Base-by-base conservation (phyloP, 2,113 vertebrate genomes). In the Benitochromis conjunctus region DNA sequence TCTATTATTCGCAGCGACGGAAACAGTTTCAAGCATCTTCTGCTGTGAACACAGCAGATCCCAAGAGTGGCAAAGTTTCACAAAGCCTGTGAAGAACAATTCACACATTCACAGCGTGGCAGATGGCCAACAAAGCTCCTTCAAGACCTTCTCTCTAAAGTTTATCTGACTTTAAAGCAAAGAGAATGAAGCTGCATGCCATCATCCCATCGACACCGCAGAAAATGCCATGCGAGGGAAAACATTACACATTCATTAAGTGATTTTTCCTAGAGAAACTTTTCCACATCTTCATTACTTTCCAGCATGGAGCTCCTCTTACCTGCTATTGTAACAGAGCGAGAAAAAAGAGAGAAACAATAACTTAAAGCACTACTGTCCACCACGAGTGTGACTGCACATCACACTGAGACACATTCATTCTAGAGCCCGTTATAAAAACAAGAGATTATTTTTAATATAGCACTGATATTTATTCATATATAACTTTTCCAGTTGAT, bases 271-370 rank as follows among this genome's bases (percentile, higher is more conserved):
- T 19, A 51, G 43, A 74, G 24, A 19, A 91, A 66, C 66, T 86
- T 95, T 95, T 91, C 91, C 90, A 53, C 87, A 29, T 76, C 86
- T 92, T 93, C 83, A 90, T 92, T 91, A 88, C 60, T 88, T 91
- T 82, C 62, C 81, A 80, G 80, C 86, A 78, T 76, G 83, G 69
- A 83, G 62, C 62, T 71, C 34, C 10, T 77, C 55, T 13, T 64
- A 87, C 76, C 90, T 93, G 86, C 90, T 85, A 92, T 92, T 88
- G 85, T 57, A 89, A 91, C 84, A 85, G 84, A 11, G 38, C 71
- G 34, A 74, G 86, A 13, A 41, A 51, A 48, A 51, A 13, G 14
- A 41, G 60, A 64, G 31, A 64, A 64, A n/a, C n/a, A 38, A 81
- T 79, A 48, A 58, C 76, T 54, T 85, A 76, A 88, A 78, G 81